Base-by-base conservation (phyloP, 2,888 invertebrate species). In the Phalera bucephala region DNA sequence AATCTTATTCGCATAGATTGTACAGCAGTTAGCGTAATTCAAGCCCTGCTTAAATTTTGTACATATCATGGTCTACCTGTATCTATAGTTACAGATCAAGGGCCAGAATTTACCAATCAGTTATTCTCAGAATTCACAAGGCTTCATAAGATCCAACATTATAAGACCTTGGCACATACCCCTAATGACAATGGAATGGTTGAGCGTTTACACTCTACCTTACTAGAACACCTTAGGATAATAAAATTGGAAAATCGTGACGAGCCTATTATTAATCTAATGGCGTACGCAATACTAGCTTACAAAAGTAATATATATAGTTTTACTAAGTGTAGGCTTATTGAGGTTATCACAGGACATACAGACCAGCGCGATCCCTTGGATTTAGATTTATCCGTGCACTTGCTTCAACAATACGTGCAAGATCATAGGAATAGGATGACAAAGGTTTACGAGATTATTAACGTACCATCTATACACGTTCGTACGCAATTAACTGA, bases 251-350 rank as follows among this genome's bases (percentile, higher is more conserved):
- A 43, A 28, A 11, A 33, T 2, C 12, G 22, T 5, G 25, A 29
- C 1, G 47, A 53, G 35, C 23, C 37, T 0, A 28, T 31, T 2
- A 3, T 30, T 0, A 43, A 47, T 27, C 19, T 53, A 0, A 33
- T 47, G 33, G 33, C 45, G 0, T 52, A 50, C 28, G 47, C 48
- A 0, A 12, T 58, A 5, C 10, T 58, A 31, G 57, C 45, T 0
- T 58, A 60, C 15, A 64, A 61, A 15, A 52, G 40, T 14, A 46
- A 38, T 0, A 45, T 59, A 0, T 15, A 58, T 33, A 56, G 53
- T 12, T 59, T 57, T 32, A 59, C 57, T 0, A 58, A 49, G 30
- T 54, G 54, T 23, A 45, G 50, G 35, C 59, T 61, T 0, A 15
- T 40, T 1, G 61, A 61, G 1, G 2, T 60, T 15, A 45, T 61